Evolutionary conservation across 2,113 vertebrate species (phyloP).

Genomic region (Neotragus moschatus): DNA sequence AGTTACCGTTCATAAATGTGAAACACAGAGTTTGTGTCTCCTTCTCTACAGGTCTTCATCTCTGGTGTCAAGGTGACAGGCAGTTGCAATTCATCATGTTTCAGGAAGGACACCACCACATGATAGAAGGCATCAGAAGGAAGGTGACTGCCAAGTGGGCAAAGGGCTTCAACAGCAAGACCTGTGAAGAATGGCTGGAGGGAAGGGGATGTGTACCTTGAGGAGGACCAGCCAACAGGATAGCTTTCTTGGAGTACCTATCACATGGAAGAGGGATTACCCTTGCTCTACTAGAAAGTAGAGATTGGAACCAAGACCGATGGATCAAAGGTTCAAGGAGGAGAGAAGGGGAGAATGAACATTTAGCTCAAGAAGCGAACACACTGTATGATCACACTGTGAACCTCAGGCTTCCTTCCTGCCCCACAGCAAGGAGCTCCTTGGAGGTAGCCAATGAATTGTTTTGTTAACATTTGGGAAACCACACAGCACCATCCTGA

Average conservation of each 20-base stretch:
- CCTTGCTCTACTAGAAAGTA: not conserved
- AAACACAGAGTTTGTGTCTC: not conserved
- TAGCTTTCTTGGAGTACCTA: not conserved
- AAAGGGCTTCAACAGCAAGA: not conserved
- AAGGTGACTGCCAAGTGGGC: not conserved
- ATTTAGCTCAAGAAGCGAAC: not conserved
- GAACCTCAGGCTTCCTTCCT: not conserved
- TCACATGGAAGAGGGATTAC: not conserved
- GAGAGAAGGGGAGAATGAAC: not conserved
- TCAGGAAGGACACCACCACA: not conserved
- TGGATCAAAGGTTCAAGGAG: not conserved
- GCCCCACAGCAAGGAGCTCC: not conserved
- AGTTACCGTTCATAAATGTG: not conserved
- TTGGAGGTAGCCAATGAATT: not conserved
- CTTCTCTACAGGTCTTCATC: not conserved
- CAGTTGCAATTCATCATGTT: not conserved
- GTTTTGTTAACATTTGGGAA: not conserved
- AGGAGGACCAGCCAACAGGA: not conserved
- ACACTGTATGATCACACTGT: not conserved
- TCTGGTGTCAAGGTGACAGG: slow-evolving; percentile 24
- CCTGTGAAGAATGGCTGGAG: not conserved
- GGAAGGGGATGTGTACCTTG: not conserved
- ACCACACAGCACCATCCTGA: not conserved
- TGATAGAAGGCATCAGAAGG: not conserved
- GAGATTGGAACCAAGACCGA: not conserved